These are phyloP conservation scores for Drosophila eugracilis DNA, from an alignment of 1,140 invertebrate genomes.

Conservation along the genomic window DNA sequence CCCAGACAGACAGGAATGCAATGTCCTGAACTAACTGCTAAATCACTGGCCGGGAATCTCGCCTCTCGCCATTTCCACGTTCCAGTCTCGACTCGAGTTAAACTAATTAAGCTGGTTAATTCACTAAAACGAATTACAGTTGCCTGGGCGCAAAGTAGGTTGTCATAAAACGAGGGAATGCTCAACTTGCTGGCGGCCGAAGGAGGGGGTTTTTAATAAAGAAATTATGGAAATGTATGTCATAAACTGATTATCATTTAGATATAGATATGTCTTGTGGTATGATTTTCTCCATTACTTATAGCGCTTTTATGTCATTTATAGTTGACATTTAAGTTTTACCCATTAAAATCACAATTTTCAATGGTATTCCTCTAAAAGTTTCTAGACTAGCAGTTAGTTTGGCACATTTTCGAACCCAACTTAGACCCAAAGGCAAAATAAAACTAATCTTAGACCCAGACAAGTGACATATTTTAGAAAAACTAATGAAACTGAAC, in stretches of 20 bases:
- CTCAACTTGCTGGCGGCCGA: neutral
- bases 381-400: too few species aligned
- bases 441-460: neutral
- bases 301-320: too few species aligned
- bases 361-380: too few species aligned
- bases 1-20: conserved; percentile 46
- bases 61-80: conserved; percentile 14
- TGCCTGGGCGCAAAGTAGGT: conserved; percentile 6
- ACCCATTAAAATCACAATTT: too few species aligned
- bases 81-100: conserved; percentile 37
- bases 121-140: conserved; percentile 40
- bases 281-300: too few species aligned
- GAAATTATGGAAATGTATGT: neutral
- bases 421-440: neutral
- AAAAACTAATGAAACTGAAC: conserved; percentile 12
- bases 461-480: conserved; percentile 24
- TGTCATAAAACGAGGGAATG: conserved; percentile 2
- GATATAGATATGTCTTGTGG: too few species aligned
- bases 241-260: neutral
- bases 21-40: conserved; percentile 48
- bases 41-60: conserved; percentile 46
- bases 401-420: neutral
- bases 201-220: neutral
- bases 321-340: too few species aligned
- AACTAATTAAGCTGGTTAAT: conserved; percentile 49